These are phyloP conservation scores for Corydoras maculifer DNA, from an alignment of 2,113 vertebrate genomes.

Conservation along the genomic window DNA sequence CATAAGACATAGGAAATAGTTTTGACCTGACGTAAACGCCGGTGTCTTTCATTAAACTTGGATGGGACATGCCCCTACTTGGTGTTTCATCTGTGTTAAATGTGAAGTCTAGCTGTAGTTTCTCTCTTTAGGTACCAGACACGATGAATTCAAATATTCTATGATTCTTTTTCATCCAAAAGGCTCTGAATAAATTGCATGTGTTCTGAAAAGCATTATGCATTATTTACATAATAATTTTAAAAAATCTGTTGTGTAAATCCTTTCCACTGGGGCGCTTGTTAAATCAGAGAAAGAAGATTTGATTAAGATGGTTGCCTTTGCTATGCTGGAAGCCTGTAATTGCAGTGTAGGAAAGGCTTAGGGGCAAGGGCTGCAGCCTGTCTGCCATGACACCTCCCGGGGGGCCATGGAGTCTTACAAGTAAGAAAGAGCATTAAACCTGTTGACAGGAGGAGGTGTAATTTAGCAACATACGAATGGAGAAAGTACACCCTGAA, in stretches of 20 bases:
- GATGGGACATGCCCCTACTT: neutral
- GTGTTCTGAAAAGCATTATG: no score
- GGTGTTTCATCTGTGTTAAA: no score
- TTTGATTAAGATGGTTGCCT: slow-evolving; percentile 4
- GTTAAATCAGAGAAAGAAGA: neutral
- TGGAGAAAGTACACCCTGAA: slow-evolving; percentile 7
- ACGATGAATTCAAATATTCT: no score
- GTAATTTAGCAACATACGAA: slow-evolving; percentile 38
- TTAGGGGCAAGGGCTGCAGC: slow-evolving; percentile 18
- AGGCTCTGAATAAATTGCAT: no score
- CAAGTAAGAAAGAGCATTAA: slow-evolving; percentile 11
- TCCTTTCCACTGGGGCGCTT: neutral
- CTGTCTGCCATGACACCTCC: slow-evolving; percentile 5
- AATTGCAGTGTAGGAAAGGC: neutral
- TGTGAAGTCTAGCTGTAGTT: no score
- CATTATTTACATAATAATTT: no score
- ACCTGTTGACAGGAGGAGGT: slow-evolving; percentile 44
- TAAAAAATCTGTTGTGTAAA: neutral
- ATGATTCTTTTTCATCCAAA: no score
- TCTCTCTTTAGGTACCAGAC: no score
- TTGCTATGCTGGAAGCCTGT: slow-evolving; percentile 11
- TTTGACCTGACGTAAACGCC: neutral
- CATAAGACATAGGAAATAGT: neutral
- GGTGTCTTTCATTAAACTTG: neutral
- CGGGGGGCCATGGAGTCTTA: slow-evolving; percentile 30